phyloP scores from a whole-genome alignment of 2,797 vertebrate genomes.

The Oreochromis grahami region DNA sequence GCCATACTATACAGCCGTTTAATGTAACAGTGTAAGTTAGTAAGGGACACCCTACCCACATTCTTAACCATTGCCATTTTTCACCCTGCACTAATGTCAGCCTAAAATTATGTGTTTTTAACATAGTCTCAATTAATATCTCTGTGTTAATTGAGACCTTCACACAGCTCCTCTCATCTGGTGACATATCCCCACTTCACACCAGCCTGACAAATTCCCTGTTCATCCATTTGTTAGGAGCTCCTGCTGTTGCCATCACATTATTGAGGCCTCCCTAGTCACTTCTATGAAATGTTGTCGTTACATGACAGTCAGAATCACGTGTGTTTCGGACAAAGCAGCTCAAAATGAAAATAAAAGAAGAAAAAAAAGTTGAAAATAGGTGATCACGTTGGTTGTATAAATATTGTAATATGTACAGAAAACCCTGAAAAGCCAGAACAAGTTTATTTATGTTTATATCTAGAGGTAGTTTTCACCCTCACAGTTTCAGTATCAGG shows the following conservation, averaged over 20 bases:
- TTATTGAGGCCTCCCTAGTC: neutral
- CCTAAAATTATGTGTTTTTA: neutral
- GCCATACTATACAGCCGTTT: neutral
- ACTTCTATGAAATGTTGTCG: slow-evolving; percentile 8
- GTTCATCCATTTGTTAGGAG: slow-evolving; percentile 26
- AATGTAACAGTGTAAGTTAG: neutral
- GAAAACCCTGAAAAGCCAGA: neutral
- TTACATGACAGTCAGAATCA: neutral
- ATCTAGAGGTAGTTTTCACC: neutral
- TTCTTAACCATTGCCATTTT: neutral
- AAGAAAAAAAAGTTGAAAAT: neutral
- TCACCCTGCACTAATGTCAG: neutral
- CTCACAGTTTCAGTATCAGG: neutral
- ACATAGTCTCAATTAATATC: neutral
- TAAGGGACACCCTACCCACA: neutral
- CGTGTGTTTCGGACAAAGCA: neutral
- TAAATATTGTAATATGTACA: neutral
- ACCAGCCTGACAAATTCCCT: slow-evolving; percentile 49
- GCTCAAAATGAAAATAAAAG: neutral
- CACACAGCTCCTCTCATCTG: slow-evolving; percentile 46
- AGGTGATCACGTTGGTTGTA: neutral
- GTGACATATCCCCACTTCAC: slow-evolving; percentile 48
- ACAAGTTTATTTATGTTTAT: neutral
- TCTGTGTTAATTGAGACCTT: slow-evolving; percentile 51
- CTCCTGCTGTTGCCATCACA: slow-evolving; percentile 20